Conservation (phyloP, 2,113 vertebrate genomes). For the Orientallactaga bullata region DNA sequence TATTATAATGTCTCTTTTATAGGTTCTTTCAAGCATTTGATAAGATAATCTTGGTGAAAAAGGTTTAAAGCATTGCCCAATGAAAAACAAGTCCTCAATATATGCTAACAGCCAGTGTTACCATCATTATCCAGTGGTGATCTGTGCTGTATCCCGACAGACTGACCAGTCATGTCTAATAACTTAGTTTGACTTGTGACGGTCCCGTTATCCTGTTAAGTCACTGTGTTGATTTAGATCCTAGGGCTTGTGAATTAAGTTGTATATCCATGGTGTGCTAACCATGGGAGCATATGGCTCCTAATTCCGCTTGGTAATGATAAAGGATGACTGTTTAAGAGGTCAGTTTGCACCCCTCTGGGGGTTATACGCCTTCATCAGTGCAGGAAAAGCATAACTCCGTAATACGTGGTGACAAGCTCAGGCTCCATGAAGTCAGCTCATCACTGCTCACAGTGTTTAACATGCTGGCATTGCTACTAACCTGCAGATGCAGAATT, state of each 20-base stretch:
- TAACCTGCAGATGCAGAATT: conserved; percentile 24
- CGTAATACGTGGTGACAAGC: neutral
- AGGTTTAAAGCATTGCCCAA: neutral
- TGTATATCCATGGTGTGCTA: neutral
- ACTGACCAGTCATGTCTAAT: neutral
- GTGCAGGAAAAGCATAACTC: neutral
- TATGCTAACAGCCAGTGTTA: neutral
- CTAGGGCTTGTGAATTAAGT: conserved; percentile 9
- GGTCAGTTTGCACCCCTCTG: conserved; percentile 49
- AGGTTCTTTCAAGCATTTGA: neutral
- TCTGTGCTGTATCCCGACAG: neutral
- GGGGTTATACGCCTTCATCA: conserved; percentile 25
- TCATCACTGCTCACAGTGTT: neutral
- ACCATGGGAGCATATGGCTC: conserved; percentile 61
- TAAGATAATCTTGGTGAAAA: neutral
- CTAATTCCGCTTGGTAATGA: conserved; percentile 65
- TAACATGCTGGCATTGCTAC: neutral
- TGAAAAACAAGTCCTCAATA: neutral
- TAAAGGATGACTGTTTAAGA: conserved; percentile 55
- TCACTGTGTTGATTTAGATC: conserved; percentile 9
- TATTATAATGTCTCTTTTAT: neutral
- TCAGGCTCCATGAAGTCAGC: too few species aligned
- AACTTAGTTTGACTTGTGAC: neutral
- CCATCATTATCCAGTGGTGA: neutral
- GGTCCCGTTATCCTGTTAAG: neutral